phyloP scores from a whole-genome alignment of 2,797 vertebrate species.

The Sebastolobus alascanus region DNA sequence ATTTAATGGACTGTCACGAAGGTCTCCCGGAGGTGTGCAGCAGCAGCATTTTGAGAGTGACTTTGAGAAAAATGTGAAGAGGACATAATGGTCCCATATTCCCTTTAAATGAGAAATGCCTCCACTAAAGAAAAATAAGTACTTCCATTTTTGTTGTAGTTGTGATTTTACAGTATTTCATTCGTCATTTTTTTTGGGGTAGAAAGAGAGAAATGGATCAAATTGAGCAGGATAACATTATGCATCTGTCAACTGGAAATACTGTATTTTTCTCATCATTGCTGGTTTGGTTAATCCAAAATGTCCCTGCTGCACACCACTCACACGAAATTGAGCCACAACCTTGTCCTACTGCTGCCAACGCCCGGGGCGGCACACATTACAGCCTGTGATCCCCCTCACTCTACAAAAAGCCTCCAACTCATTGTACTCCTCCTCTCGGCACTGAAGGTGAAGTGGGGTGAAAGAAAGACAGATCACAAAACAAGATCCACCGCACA shows the following conservation, averaged over 20 bases:
- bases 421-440: slow-evolving; percentile 50
- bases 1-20: slow-evolving; percentile 65
- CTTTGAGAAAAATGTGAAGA: slow-evolving; percentile 51
- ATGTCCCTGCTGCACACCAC: slow-evolving; percentile 24
- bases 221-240: neutral
- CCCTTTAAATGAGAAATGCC: slow-evolving; percentile 8
- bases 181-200: neutral
- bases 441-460: slow-evolving; percentile 50
- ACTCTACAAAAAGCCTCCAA: slow-evolving; percentile 47
- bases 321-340: slow-evolving; percentile 48
- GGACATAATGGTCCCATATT: slow-evolving; percentile 17
- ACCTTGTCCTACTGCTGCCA: slow-evolving; percentile 42
- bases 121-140: neutral
- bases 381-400: slow-evolving; percentile 50
- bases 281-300: slow-evolving; percentile 33
- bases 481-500: slow-evolving; percentile 54
- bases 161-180: neutral
- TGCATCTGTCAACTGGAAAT: neutral
- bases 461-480: slow-evolving; percentile 58
- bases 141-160: neutral
- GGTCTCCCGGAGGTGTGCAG: slow-evolving; percentile 48
- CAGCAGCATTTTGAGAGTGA: slow-evolving; percentile 45
- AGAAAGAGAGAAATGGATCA: slow-evolving; percentile 5
- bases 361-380: slow-evolving; percentile 49
- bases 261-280: neutral